Evolutionary conservation across 2,888 invertebrate genomes (phyloP).

Genomic region (Metallyticus violacea): DNA sequence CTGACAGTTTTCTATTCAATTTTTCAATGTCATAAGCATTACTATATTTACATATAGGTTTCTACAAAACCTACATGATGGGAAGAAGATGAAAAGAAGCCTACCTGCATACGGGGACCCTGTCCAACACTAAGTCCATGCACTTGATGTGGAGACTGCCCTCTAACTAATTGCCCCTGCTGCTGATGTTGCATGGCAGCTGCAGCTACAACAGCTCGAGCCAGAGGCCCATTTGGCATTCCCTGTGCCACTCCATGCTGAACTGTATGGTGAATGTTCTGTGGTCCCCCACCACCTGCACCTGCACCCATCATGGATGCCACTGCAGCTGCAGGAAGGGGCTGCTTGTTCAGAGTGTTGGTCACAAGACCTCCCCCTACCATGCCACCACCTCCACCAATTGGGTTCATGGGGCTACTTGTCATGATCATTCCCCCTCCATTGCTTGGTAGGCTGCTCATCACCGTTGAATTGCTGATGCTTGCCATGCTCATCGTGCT

Average conservation of each 20-base stretch:
- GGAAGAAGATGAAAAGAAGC: not conserved
- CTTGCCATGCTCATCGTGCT: conserved; percentile 16
- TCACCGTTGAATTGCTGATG: conserved; percentile 19
- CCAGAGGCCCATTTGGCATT: conserved; percentile 77
- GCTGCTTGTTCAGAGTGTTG: conserved; percentile 74
- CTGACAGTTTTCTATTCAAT: no score
- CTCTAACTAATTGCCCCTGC: conserved; percentile 44
- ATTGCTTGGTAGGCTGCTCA: conserved; percentile 42
- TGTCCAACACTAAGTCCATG: conserved; percentile 46
- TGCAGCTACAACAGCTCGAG: conserved; percentile 44
- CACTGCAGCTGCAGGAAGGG: conserved; percentile 51
- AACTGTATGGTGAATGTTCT: conserved; percentile 2
- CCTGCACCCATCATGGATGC: conserved; percentile 2
- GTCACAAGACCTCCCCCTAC: conserved; percentile 64
- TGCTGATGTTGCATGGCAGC: conserved; percentile 42
- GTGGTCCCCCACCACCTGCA: conserved; percentile 31
- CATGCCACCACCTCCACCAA: conserved; percentile 48
- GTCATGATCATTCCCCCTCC: conserved; percentile 76
- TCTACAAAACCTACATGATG: no score
- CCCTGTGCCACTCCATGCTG: conserved; percentile 47
- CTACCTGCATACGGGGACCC: conserved; percentile 51
- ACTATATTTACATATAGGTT: no score
- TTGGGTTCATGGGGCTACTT: conserved; percentile 66
- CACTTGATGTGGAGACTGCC: conserved; percentile 49
- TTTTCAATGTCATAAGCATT: no score